Base-by-base conservation (phyloP, 2,888 invertebrate species). In the Apodemia hepburni region DNA sequence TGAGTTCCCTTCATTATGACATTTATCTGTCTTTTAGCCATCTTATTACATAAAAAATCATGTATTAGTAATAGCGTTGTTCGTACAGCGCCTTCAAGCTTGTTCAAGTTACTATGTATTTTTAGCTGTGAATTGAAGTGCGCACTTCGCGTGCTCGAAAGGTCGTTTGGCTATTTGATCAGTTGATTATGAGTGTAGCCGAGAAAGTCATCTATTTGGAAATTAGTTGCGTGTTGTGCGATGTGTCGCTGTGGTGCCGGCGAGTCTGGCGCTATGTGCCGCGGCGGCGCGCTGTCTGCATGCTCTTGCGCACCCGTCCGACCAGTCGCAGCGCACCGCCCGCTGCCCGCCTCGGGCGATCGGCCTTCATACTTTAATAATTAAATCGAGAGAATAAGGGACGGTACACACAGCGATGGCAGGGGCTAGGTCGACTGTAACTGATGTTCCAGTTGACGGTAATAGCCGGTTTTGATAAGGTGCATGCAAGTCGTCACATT, bases 251-350 rank as follows among this genome's bases (percentile, higher is more conserved):
- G 79, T 79, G 89, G 90, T 89, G 90, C 88, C 89, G 78, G 73
- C 70, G 84, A 84, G 91, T 90, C 90, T 90, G 87, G 85, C 81
- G 78, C 75, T 79, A 77, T 76, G 82, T 78, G 33, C 54, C 73
- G 74, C 84, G 90, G 89, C 90, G 90, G 88, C 90, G 88, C 89
- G 91, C 90, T 85, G 90, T 89, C 90, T 89, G 87, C 83, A 78
- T 81, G 79, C 78, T 84, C 85, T 85, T 87, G 87, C 84, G 82
- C 90, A 88, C 90, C 87, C 85, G 91, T 89, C 84, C 75, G 84
- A 90, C 90, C 87, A 89, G 90, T 90, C 89, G 86, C 85, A 79
- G 81, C 83, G 82, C 81, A 79, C 84, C 84, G 85, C 82, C 84
- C 85, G 84, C 81, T 78, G 84, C 83, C 82, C 80, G 88, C 90